Conservation (phyloP, 1,140 invertebrate species). For the Pissodes strobi region DNA sequence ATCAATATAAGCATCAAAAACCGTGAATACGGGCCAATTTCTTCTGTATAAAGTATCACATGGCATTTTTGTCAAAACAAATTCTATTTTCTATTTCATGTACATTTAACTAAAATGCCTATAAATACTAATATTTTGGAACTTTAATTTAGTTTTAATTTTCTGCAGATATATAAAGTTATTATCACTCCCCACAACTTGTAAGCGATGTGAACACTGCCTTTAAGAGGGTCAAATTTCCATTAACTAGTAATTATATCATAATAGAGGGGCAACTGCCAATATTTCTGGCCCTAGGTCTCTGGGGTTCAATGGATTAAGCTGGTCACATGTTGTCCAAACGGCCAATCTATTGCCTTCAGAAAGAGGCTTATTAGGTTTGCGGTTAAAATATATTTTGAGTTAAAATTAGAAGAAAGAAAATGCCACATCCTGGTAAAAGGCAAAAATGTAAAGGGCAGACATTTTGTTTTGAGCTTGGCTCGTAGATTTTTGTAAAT, state of each 20-base stretch:
- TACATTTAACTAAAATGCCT: too few species aligned
- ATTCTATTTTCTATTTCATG: too few species aligned
- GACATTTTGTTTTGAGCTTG: neutral
- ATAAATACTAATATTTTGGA: too few species aligned
- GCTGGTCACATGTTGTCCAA: constrained; percentile 23
- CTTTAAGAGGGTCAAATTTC: constrained; percentile 6
- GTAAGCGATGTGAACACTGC: too few species aligned
- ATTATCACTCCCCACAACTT: too few species aligned
- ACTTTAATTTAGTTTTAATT: too few species aligned
- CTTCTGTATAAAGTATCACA: too few species aligned
- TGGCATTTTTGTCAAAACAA: too few species aligned
- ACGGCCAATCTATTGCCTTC: constrained; percentile 30
- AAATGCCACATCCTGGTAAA: constrained; percentile 5
- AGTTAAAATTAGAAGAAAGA: constrained; percentile 21
- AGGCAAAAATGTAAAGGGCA: neutral
- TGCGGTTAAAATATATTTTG: constrained; percentile 18
- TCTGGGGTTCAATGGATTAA: constrained; percentile 1
- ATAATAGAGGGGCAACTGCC: constrained; percentile 10
- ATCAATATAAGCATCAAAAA: too few species aligned
- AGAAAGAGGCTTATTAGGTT: constrained; percentile 14
- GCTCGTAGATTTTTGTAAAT: too few species aligned
- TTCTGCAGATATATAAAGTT: too few species aligned
- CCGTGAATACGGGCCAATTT: too few species aligned
- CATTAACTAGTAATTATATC: constrained; percentile 18
- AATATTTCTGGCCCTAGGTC: constrained; percentile 12